Conservation (phyloP, 2,797 vertebrate genomes). For the Nyctalus aviator region DNA sequence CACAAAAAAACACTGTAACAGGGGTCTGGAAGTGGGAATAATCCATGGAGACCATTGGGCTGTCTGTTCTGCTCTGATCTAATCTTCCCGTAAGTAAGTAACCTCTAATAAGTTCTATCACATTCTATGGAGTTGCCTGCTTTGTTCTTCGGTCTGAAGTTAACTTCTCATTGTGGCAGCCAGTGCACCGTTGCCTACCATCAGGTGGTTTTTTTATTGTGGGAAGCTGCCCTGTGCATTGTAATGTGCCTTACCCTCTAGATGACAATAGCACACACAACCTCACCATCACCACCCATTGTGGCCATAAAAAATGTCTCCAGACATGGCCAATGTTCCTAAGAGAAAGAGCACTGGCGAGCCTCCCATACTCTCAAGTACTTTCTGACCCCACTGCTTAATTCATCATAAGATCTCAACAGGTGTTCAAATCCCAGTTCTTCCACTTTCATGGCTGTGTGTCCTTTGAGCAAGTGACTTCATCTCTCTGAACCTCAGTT, state of each 20-base stretch:
- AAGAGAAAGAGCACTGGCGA: neutral
- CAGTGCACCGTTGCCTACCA: neutral
- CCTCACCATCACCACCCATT: neutral
- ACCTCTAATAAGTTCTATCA: neutral
- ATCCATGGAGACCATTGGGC: neutral
- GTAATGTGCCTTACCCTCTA: neutral
- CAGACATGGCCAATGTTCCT: neutral
- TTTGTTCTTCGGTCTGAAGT: neutral
- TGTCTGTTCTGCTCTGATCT: neutral
- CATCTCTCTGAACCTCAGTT: neutral
- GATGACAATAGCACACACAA: neutral
- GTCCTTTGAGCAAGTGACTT: neutral
- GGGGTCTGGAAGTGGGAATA: neutral
- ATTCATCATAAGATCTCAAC: neutral
- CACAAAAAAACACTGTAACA: no score
- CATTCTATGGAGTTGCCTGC: neutral
- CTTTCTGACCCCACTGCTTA: neutral
- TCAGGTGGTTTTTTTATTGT: no score
- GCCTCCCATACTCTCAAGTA: fast-evolving
- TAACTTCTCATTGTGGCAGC: no score
- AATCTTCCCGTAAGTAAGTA: neutral
- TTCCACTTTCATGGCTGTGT: neutral
- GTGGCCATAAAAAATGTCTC: neutral
- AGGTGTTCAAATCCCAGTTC: neutral
- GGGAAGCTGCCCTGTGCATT: neutral